Percentiles rank a stretch among this genome's conserved stretches.
These are phyloP conservation scores for Coenonympha glycerion DNA, from an alignment of 2,888 invertebrate species.

Conservation along the genomic window DNA sequence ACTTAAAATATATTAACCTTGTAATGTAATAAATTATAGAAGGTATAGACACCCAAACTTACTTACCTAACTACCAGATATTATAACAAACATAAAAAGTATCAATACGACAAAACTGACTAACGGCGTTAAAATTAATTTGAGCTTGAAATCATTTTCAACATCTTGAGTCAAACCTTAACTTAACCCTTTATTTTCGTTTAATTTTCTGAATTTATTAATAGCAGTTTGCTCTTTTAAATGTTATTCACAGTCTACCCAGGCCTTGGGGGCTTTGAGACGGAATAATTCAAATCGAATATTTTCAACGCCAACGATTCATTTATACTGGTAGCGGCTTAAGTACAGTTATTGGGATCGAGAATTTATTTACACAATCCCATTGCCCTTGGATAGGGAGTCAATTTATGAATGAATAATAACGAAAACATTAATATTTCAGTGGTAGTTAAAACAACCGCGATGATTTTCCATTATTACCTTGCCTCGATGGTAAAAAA, in stretches of 20 bases:
- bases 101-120: too few relatives aligned
- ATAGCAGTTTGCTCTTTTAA: neutral
- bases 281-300: conserved; percentile 11
- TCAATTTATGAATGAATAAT: neutral
- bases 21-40: too few relatives aligned
- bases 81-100: too few relatives aligned
- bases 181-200: neutral
- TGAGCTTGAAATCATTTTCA: too few relatives aligned
- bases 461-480: too few relatives aligned
- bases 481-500: too few relatives aligned
- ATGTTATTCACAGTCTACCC: conserved; percentile 1
- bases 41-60: too few relatives aligned
- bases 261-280: conserved; percentile 3
- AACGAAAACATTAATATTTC: neutral
- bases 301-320: conserved; percentile 10
- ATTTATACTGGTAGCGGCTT: conserved; percentile 5
- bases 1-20: too few relatives aligned
- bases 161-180: neutral
- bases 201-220: conserved; percentile 4
- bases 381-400: neutral
- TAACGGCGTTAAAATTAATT: neutral
- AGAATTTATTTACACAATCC: conserved; percentile 3
- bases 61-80: too few relatives aligned
- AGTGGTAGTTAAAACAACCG: too few relatives aligned
- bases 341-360: conserved; percentile 1